Conservation (phyloP, 1,140 invertebrate species). For the Tetraneura akinire region DNA sequence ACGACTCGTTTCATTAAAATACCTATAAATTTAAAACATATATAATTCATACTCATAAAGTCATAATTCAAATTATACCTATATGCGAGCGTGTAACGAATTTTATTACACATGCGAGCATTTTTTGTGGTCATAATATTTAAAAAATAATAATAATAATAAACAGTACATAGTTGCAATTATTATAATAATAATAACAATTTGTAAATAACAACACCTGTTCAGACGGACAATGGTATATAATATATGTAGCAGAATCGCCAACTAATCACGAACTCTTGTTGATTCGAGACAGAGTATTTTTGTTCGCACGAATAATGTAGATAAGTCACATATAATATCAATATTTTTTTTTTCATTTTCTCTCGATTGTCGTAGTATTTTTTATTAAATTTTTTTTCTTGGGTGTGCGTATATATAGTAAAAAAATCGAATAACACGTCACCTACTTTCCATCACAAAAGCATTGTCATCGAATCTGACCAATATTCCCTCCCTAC, state of each 20-base stretch:
- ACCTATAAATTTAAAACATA: too few species aligned
- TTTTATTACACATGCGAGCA: neutral
- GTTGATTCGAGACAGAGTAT: conserved; percentile 20
- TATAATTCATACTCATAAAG: neutral
- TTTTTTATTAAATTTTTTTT: too few species aligned
- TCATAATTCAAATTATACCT: neutral
- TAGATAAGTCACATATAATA: conserved; percentile 34
- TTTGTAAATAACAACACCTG: conserved; percentile 35
- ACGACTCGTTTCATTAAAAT: too few species aligned
- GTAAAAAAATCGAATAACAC: neutral
- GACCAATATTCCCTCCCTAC: conserved; percentile 1
- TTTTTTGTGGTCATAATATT: neutral
- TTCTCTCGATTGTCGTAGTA: neutral
- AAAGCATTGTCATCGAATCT: conserved; percentile 6
- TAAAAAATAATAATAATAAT: neutral
- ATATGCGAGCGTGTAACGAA: neutral
- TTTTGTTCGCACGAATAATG: conserved; percentile 15
- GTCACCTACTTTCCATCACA: neutral
- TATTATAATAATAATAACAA: conserved; percentile 11
- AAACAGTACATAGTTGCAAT: neutral
- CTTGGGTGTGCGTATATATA: too few species aligned
- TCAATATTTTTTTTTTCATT: neutral
- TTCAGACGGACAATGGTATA: conserved; percentile 10
- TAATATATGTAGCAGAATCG: neutral
- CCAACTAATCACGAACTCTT: conserved; percentile 25